A percentile compares a stretch with the other conserved stretches of the same genome.
phyloP scores from a whole-genome alignment of 2,888 invertebrate species.

The Ellobium chinense region DNA sequence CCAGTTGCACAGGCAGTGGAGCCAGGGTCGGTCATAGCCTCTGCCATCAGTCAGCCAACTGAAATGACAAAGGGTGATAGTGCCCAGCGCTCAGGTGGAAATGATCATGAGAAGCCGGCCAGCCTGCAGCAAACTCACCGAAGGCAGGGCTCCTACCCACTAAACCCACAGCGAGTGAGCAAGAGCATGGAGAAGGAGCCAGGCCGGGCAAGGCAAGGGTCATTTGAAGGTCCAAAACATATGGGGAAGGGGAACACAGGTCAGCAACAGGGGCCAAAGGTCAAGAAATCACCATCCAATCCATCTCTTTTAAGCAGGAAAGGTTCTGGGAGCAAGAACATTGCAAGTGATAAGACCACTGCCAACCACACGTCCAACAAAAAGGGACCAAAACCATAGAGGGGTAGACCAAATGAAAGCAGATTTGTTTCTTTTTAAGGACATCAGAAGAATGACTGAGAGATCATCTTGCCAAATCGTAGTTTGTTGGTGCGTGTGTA shows the following conservation, averaged over 20 bases:
- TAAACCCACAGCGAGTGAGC: neutral
- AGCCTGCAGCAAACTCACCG: conserved; percentile 5
- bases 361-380: neutral
- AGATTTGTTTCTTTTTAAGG: no score
- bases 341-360: neutral
- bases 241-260: neutral
- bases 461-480: no score
- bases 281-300: neutral
- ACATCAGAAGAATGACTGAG: no score
- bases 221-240: neutral
- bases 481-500: no score
- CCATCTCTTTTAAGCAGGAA: neutral
- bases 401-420: neutral
- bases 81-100: neutral
- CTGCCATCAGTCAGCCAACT: neutral
- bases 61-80: neutral
- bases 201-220: neutral
- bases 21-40: neutral
- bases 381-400: neutral
- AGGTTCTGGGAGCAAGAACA: neutral
- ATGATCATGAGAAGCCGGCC: neutral
- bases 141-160: conserved; percentile 21
- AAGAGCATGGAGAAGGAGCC: conserved; percentile 4
- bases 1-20: neutral
- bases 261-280: neutral